A percentile compares a stretch with the other conserved stretches of the same genome.
Conservation (phyloP, 2,888 invertebrate species). For the Crepidodera aurea region DNA sequence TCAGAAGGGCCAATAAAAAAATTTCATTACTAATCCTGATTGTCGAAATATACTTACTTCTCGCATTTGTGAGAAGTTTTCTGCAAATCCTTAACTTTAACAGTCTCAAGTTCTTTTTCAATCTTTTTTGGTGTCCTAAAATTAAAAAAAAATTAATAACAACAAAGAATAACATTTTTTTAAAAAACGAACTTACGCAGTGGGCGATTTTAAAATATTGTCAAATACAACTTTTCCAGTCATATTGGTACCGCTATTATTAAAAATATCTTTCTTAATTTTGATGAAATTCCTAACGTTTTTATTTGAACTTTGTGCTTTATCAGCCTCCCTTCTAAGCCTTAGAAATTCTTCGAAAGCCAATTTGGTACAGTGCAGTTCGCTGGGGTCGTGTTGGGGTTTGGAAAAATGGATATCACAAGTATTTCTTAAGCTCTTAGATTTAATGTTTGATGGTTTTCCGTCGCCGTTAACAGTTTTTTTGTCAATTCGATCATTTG, state of each 20-base stretch:
- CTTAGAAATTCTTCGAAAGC: conserved; percentile 47
- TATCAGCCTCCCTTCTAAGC: conserved; percentile 37
- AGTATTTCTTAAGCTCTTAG: conserved; percentile 31
- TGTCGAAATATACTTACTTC: conserved; percentile 29
- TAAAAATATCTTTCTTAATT: conserved; percentile 44
- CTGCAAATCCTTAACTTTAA: conserved; percentile 35
- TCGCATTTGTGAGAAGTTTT: conserved; percentile 42
- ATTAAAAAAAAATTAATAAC: conserved; percentile 8
- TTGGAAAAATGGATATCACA: conserved; percentile 39
- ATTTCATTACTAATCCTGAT: too few relatives aligned
- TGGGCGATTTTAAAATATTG: conserved; percentile 30
- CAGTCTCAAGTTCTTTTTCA: conserved; percentile 11
- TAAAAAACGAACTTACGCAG: conserved; percentile 23
- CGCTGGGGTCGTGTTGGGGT: conserved; percentile 35
- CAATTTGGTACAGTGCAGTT: conserved; percentile 40
- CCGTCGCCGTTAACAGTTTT: background rate
- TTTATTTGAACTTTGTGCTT: conserved; percentile 38
- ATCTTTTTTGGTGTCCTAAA: conserved; percentile 27
- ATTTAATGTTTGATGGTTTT: conserved; percentile 23
- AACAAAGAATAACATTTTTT: background rate
- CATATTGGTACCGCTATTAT: conserved; percentile 32
- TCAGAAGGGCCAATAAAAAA: too few relatives aligned
- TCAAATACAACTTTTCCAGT: conserved; percentile 32
- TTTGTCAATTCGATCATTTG: background rate
- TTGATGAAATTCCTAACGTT: conserved; percentile 43